Conservation (phyloP, 1,140 invertebrate genomes). For the Cotesia chilonis region DNA sequence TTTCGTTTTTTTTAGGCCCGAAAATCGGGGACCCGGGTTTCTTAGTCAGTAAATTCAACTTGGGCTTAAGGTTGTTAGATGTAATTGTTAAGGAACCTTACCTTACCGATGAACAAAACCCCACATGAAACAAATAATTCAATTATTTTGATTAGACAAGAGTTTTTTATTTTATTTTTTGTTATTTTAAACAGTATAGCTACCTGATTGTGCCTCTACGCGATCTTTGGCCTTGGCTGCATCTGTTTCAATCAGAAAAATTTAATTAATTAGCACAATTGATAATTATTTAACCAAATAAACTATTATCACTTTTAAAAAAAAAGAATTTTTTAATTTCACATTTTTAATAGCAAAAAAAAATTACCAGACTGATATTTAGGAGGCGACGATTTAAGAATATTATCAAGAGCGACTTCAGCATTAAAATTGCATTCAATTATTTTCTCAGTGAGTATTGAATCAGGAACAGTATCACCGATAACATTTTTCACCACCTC, state of each 20-base stretch:
- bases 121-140: conserved; percentile 64
- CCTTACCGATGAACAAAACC: conserved; percentile 63
- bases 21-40: conserved; percentile 8
- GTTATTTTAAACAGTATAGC: conserved; percentile 30
- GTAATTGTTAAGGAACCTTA: conserved; percentile 59
- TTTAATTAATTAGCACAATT: not conserved
- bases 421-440: conserved; percentile 77
- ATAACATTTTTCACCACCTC: conserved; percentile 83
- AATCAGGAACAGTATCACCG: conserved; percentile 78
- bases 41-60: conserved; percentile 8
- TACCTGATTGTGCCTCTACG: conserved; percentile 51
- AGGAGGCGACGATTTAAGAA: conserved; percentile 67
- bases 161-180: conserved; percentile 21
- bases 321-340: too few species aligned
- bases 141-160: conserved; percentile 34
- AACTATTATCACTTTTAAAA: too few species aligned
- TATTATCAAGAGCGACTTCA: conserved; percentile 75
- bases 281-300: not conserved
- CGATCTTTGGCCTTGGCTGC: conserved; percentile 38
- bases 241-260: not conserved
- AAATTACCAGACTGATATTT: conserved; percentile 45
- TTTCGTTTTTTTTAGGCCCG: not conserved
- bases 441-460: conserved; percentile 73
- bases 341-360: not conserved
- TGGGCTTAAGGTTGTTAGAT: conserved; percentile 1